These are phyloP conservation scores for Sminthurinus signatus DNA, from an alignment of 1,140 invertebrate genomes.

Conservation along the genomic window DNA sequence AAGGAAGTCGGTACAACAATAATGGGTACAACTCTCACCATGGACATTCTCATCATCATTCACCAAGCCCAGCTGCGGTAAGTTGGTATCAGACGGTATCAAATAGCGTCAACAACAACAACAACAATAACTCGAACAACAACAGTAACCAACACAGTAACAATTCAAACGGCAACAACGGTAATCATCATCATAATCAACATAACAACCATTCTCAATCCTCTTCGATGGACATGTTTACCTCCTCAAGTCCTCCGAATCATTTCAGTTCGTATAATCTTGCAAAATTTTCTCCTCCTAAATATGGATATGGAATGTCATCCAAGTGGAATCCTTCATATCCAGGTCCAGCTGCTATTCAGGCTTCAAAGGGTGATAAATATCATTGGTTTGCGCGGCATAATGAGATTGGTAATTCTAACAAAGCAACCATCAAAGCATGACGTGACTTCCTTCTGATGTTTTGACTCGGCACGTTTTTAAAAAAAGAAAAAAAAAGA, in stretches of 20 bases:
- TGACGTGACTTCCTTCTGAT: slow-evolving; percentile 8
- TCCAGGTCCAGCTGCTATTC: slow-evolving; percentile 4
- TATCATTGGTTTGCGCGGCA: slow-evolving; percentile 36
- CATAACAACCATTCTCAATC: background rate
- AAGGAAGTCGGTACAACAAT: slow-evolving; percentile 17
- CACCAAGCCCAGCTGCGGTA: slow-evolving; percentile 22
- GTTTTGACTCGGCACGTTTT: slow-evolving; percentile 1
- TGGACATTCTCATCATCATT: slow-evolving; percentile 13
- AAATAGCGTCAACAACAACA: background rate
- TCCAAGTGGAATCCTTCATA: slow-evolving; percentile 23
- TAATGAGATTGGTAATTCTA: slow-evolving; percentile 21
- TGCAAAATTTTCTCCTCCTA: slow-evolving; percentile 33
- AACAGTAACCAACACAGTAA: background rate
- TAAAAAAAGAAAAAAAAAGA: background rate
- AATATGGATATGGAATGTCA: slow-evolving; percentile 27
- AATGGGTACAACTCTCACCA: slow-evolving; percentile 19
- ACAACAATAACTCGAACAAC: slow-evolving; percentile 2
- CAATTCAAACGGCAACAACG: slow-evolving; percentile 2
- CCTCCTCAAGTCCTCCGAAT: slow-evolving; percentile 16
- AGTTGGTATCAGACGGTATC: slow-evolving; percentile 19
- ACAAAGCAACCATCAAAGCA: slow-evolving; percentile 30
- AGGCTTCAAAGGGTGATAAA: slow-evolving; percentile 25
- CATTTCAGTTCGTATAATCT: slow-evolving; percentile 17
- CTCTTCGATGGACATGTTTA: slow-evolving; percentile 24
- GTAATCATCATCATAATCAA: background rate